phyloP scores from a whole-genome alignment of 2,888 invertebrate species.

The Drosophila merina region DNA sequence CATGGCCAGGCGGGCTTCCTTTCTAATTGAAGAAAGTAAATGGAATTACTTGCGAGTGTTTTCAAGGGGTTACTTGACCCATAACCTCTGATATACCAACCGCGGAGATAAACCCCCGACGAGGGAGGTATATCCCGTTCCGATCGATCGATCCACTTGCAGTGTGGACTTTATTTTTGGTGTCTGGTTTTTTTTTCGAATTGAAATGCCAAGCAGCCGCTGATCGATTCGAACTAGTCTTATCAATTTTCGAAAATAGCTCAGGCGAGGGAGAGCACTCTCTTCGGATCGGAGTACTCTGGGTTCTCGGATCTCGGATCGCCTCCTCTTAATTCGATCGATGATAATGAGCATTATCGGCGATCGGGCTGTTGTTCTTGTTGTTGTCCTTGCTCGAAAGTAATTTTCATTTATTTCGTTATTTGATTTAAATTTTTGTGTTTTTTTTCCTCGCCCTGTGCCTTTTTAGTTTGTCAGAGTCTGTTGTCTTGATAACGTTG shows the following conservation, averaged over 20 bases:
- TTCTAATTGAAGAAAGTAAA: slow-evolving; percentile 9
- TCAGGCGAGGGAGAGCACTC: slow-evolving; percentile 30
- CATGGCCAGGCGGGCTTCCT: slow-evolving; percentile 1
- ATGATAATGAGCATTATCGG: slow-evolving; percentile 30
- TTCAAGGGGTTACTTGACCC: no score
- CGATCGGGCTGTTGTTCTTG: slow-evolving; percentile 34
- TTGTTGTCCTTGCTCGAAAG: slow-evolving; percentile 22
- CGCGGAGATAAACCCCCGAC: no score
- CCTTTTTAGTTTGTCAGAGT: slow-evolving; percentile 82
- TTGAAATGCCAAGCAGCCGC: slow-evolving; percentile 31
- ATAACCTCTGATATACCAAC: no score
- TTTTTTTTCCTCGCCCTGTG: slow-evolving; percentile 4
- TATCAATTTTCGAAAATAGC: slow-evolving; percentile 56
- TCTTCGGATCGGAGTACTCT: slow-evolving; percentile 13
- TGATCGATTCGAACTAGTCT: slow-evolving; percentile 40
- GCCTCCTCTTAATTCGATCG: slow-evolving; percentile 66
- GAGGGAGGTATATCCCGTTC: neutral
- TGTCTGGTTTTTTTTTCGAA: slow-evolving; percentile 28
- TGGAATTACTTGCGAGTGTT: slow-evolving; percentile 4
- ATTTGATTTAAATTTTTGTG: slow-evolving; percentile 25
- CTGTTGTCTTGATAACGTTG: slow-evolving; percentile 84
- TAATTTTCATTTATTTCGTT: slow-evolving; percentile 24
- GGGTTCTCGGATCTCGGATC: neutral
- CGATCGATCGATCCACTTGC: slow-evolving; percentile 1
- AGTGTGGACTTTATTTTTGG: slow-evolving; percentile 5